Evolutionary conservation across 30 jellyfish, hydroid and myxozoan species (phyloP).

Genomic region (Thelohanellus kitauei): DNA sequence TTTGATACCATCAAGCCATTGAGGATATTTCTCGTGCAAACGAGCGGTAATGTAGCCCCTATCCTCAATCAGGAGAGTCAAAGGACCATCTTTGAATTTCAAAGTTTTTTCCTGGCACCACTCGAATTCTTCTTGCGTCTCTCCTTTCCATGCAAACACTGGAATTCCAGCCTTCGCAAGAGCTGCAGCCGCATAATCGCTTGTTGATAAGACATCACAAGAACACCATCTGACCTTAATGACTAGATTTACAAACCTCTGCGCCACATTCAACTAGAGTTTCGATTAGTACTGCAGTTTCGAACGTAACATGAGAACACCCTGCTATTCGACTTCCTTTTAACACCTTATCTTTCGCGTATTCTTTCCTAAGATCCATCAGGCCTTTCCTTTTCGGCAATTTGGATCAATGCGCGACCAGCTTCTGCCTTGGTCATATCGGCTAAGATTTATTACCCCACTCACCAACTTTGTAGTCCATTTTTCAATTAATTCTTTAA

Average conservation of each 20-base stretch:
- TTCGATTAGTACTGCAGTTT: no score
- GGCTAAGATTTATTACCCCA: no score
- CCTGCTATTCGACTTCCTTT: constrained; percentile 84
- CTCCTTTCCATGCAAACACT: constrained; percentile 3
- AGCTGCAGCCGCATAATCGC: constrained; percentile 1
- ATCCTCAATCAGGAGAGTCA: background rate
- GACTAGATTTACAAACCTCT: no score
- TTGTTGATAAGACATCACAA: background rate
- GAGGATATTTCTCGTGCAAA: background rate
- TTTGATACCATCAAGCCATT: background rate
- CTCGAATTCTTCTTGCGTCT: background rate
- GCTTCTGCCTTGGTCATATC: constrained; percentile 33
- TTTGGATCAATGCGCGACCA: constrained; percentile 30
- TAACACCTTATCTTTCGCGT: constrained; percentile 34
- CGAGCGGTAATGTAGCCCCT: background rate
- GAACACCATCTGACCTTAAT: background rate
- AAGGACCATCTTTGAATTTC: background rate
- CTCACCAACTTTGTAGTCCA: no score
- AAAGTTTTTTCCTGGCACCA: background rate
- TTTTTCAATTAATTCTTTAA: no score
- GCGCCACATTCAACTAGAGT: no score
- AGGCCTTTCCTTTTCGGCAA: constrained; percentile 72
- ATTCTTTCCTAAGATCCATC: no score
- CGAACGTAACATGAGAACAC: no score
- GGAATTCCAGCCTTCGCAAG: background rate